phyloP scores from a whole-genome alignment of 2,797 vertebrate species.

The Clarias pachynema region DNA sequence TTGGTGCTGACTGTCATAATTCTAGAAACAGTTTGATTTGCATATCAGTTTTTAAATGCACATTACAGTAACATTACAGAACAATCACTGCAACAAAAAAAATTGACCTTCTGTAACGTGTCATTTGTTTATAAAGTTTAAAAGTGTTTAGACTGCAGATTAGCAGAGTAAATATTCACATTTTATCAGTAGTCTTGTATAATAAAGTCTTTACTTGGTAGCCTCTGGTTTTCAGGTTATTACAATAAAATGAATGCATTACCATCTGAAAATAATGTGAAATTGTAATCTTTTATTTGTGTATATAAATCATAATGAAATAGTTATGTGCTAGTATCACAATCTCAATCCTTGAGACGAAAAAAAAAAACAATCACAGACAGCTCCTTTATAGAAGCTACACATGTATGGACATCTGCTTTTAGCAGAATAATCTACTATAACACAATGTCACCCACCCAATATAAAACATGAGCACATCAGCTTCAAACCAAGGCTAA shows the following conservation, averaged over 20 bases:
- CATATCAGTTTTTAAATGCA: not conserved
- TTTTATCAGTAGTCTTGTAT: constrained; percentile 28
- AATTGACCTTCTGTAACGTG: not conserved
- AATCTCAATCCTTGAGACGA: constrained; percentile 40
- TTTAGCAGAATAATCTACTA: constrained; percentile 32
- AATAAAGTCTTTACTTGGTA: not conserved
- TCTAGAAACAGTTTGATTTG: not conserved
- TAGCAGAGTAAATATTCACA: constrained; percentile 51
- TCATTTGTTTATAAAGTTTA: constrained; percentile 28
- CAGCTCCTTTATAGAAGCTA: constrained; percentile 57
- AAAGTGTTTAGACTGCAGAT: not conserved
- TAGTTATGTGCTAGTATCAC: not conserved
- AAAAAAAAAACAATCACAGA: constrained; percentile 15
- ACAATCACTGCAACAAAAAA: not conserved
- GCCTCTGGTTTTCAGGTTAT: not conserved
- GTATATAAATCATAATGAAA: not conserved
- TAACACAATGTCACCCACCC: not conserved
- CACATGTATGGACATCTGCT: constrained; percentile 39
- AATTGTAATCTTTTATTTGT: not conserved
- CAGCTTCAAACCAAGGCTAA: not conserved
- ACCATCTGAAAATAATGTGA: not conserved
- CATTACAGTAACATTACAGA: not conserved
- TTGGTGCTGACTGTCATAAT: constrained; percentile 3
- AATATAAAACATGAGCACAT: not conserved
- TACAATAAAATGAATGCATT: not conserved